Evolutionary conservation across 1,140 invertebrate genomes (phyloP), one percentile per base, ranked within the genome.

Genomic region (Drosophila pectinifera): DNA sequence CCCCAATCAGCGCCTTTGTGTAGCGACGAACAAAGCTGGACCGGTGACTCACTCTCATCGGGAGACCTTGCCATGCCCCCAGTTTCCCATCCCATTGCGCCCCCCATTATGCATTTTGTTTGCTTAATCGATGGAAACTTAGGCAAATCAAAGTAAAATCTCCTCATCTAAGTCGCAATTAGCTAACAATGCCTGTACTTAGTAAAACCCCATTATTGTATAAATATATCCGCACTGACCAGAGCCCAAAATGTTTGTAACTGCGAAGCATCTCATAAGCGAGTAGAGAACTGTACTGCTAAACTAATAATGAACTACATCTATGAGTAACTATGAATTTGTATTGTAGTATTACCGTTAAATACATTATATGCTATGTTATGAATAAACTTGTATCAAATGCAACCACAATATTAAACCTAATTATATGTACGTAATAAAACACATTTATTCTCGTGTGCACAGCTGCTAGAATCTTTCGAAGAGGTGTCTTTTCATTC

Each of bases 81-180:
- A 24, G 10, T 31, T 41, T 36, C 36, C 22, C 34, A 46, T 10
- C 31, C 31, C 31, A 34, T 34, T 34, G 11, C 39, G n/a, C 16
- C n/a, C 24, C 64, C 49, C 49, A 36, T 20, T 10, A n/a, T 49
- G 58, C 58, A 80, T 64, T 88, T 88, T 77, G 48, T 88, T 88
- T 84, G 84, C 80, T 89, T 88, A 88, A 83, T 78, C 63, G 20
- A 51, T 26, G 67, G 49, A 78, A 77, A 38, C 56, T 88, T 88
- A 83, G 84, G 67, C 80, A 64, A 80, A 78, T 53, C 20, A 51
- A 78, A 86, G 68, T 69, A 49, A 31, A 11, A 38, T 20, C 31
- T 14, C n/a, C 31, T 22, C 14, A 4, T 42, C 34, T 16, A 42
- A 26, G 20, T 68, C 45, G 61, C 64, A 68, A 65, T 61, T 65